Evolutionary conservation across 1,140 invertebrate species (phyloP).

Genomic region (Eulimnadia texana): DNA sequence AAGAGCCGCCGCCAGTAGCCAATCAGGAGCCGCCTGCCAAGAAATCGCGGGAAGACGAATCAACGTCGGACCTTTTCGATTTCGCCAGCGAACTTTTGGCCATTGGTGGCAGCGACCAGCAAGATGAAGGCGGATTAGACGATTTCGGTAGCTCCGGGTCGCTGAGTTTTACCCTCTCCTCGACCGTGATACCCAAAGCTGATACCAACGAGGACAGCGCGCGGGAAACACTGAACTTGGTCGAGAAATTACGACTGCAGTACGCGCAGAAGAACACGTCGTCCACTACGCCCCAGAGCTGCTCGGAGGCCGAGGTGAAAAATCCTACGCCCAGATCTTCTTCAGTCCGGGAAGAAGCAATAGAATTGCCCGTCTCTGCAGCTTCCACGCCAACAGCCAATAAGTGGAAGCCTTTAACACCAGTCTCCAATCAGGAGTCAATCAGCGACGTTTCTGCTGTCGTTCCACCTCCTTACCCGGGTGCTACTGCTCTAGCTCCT

Average conservation of each 20-base stretch:
- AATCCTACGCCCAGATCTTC: not conserved
- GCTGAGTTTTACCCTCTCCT: constrained; percentile 46
- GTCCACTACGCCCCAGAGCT: not conserved
- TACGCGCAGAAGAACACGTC: constrained; percentile 42
- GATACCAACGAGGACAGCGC: constrained; percentile 62
- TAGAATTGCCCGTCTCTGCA: not conserved
- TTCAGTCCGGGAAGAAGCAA: not conserved
- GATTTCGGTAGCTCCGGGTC: constrained; percentile 28
- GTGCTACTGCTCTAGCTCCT: not conserved
- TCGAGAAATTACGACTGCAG: constrained; percentile 56
- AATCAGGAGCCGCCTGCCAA: constrained; percentile 1
- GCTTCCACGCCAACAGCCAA: not conserved
- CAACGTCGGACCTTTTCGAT: constrained; percentile 20
- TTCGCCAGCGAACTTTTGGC: constrained; percentile 23
- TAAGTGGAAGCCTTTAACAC: constrained; percentile 9
- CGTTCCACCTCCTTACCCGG: not conserved
- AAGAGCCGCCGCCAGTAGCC: not conserved
- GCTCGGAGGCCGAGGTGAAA: not conserved
- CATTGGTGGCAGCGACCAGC: constrained; percentile 20
- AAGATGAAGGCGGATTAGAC: constrained; percentile 14
- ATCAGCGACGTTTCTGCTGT: not conserved
- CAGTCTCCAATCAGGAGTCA: not conserved
- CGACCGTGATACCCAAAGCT: constrained; percentile 50
- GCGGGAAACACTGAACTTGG: constrained; percentile 56
- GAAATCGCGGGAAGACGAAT: not conserved